Evolutionary conservation across 2,797 vertebrate genomes (phyloP), one percentile per base, ranked within the genome.

Genomic region (Threskiornis aethiopicus): DNA sequence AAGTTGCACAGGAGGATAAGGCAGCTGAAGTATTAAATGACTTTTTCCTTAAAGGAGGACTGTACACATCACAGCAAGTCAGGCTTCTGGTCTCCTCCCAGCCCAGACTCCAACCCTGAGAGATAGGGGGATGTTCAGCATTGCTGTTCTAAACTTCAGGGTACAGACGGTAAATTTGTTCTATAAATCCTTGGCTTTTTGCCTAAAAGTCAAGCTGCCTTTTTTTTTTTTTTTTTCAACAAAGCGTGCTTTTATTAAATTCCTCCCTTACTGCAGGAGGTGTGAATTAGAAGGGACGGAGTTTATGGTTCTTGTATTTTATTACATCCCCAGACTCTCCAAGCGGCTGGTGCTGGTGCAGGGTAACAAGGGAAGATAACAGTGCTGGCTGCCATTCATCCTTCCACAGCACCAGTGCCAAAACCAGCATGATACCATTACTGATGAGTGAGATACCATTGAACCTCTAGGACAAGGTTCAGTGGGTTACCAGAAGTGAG

Each of bases 1-100:
- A 96, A 94, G 87, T 87, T 89, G 66, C 82, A 66, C 84, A 87
- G 54, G 41, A 96, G 75, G 88, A 94, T 88, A 97, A 95, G 86
- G 87, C 71, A 97, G 91, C 52, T 0, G 0, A 96, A 94, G 87
- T 93, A 97, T 82, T 96, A 96, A 97, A 97, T 89, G 26, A 91
- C 65, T 96, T 93, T 90, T 75, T 59, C 67, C 80, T 87, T 91
- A 95, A 91, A 88, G 51, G 58, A 83, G 55, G 46, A 87, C 58
- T 81, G 67, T 52, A 89, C 33, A 77, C 54, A 84, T 24, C 42
- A 78, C 47, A 91, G 84, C 59, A 90, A 93, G 67, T 54, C 78
- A 87, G 65, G 42, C 49, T 84, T 52, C 76, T 92, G 25, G 18
- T 85, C 54, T 92, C 64, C 65, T 90, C 55, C 35, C n/a, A 87